phyloP scores from a whole-genome alignment of 2,113 vertebrate species.

The Stercorarius parasiticus region DNA sequence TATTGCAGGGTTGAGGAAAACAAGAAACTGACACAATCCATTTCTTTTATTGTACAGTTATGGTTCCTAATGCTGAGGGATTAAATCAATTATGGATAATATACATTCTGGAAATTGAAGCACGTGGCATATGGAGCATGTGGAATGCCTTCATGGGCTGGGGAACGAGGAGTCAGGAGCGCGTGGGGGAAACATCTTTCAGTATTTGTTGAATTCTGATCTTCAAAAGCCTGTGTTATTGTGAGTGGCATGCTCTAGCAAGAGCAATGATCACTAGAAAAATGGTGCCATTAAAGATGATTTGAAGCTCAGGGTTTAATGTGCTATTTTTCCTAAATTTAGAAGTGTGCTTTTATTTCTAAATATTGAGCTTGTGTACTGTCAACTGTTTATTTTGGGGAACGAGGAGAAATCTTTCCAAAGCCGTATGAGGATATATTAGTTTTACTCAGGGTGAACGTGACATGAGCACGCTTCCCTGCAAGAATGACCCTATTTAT shows the following conservation, averaged over 20 bases:
- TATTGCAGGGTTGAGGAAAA: not conserved
- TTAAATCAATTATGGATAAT: not conserved
- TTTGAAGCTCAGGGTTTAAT: not conserved
- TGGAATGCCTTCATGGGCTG: not conserved
- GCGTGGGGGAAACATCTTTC: not conserved
- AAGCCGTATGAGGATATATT: not conserved
- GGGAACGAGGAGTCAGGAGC: not conserved
- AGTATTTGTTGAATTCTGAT: not conserved
- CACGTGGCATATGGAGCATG: not conserved
- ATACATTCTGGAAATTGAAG: not conserved
- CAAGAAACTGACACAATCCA: not conserved
- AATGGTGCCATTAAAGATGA: not conserved
- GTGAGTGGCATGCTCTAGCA: not conserved
- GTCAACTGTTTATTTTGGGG: not conserved
- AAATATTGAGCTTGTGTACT: not conserved
- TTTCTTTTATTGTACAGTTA: not conserved
- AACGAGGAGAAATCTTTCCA: not conserved
- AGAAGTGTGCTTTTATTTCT: not conserved
- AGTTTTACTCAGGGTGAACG: not conserved
- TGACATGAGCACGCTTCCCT: not conserved
- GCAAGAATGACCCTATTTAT: not conserved
- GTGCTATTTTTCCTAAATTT: conserved; percentile 17
- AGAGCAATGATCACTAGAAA: not conserved
- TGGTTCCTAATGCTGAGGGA: not conserved
- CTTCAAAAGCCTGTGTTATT: not conserved